These are phyloP conservation scores for Dysidea cf. avara DNA, from an alignment of 37 sponge, comb jelly and placozoan genomes.

Conservation along the genomic window DNA sequence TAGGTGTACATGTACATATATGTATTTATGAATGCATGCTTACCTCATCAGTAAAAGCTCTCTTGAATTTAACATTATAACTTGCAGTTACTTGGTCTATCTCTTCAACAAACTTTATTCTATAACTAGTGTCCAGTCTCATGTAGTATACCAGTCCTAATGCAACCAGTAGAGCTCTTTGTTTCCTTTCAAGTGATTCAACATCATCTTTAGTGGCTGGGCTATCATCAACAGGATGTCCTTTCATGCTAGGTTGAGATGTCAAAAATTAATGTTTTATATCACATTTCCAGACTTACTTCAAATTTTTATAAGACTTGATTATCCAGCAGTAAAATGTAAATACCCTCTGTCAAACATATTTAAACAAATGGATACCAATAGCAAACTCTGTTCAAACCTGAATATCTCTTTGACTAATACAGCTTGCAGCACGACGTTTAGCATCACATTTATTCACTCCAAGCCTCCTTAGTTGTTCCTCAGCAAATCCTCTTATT, in stretches of 20 bases:
- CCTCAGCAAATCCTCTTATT: conserved; percentile 69
- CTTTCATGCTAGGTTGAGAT: too few relatives aligned
- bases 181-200: not conserved
- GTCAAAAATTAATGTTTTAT: too few relatives aligned
- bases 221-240: not conserved
- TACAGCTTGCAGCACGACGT: conserved; percentile 32
- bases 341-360: conserved; percentile 33
- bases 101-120: conserved; percentile 11
- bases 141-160: conserved; percentile 67
- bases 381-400: too few relatives aligned
- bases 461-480: conserved; percentile 41
- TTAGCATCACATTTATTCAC: conserved; percentile 15
- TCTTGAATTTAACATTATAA: not conserved
- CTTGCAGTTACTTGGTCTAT: too few relatives aligned
- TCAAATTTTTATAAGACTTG: conserved; percentile 14
- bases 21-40: not conserved
- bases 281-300: too few relatives aligned
- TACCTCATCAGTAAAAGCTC: conserved; percentile 10
- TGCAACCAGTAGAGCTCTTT: conserved; percentile 40
- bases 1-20: not conserved
- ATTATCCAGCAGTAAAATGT: conserved; percentile 23
- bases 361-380: not conserved
- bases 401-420: not conserved
- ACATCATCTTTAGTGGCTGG: not conserved
- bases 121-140: conserved; percentile 37